Conservation (phyloP, 2,888 invertebrate genomes). For the Drosophila suboccidentalis region DNA sequence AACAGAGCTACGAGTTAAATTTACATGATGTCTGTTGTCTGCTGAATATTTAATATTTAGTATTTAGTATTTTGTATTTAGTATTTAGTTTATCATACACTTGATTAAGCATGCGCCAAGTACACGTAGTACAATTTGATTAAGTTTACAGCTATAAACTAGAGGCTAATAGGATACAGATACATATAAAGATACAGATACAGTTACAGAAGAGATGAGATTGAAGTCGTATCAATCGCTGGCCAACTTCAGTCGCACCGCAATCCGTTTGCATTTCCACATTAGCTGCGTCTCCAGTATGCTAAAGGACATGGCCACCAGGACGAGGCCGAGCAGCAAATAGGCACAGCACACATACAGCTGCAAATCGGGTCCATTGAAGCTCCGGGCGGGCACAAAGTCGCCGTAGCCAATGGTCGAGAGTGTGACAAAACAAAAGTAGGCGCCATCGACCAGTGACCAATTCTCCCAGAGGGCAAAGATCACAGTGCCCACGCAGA, state of each 20-base stretch:
- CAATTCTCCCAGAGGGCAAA: conserved; percentile 93
- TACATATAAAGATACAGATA: conserved; percentile 40
- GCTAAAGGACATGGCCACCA: conserved; percentile 94
- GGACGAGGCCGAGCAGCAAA: conserved; percentile 91
- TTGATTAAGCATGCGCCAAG: conserved; percentile 56
- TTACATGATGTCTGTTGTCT: conserved; percentile 50
- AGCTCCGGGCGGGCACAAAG: conserved; percentile 87
- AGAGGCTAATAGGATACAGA: conserved; percentile 50
- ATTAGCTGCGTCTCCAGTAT: conserved; percentile 93
- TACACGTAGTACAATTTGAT: conserved; percentile 42
- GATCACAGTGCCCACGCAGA: conserved; percentile 91
- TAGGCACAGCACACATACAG: conserved; percentile 93
- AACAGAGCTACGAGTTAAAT: conserved; percentile 52
- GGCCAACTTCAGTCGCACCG: conserved; percentile 89
- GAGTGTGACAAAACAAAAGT: conserved; percentile 94
- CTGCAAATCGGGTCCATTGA: conserved; percentile 87
- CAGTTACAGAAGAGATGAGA: background rate
- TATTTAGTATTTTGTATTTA: conserved; percentile 24
- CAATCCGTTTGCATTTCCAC: conserved; percentile 90
- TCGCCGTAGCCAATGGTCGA: conserved; percentile 94
- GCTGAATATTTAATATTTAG: conserved; percentile 18
- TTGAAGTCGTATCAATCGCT: conserved; percentile 85
- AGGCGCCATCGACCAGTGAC: conserved; percentile 92
- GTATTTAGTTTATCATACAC: conserved; percentile 46
- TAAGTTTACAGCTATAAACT: conserved; percentile 36